Evolutionary conservation across 2,113 vertebrate genomes (phyloP).

Genomic region (Crocuta crocuta): DNA sequence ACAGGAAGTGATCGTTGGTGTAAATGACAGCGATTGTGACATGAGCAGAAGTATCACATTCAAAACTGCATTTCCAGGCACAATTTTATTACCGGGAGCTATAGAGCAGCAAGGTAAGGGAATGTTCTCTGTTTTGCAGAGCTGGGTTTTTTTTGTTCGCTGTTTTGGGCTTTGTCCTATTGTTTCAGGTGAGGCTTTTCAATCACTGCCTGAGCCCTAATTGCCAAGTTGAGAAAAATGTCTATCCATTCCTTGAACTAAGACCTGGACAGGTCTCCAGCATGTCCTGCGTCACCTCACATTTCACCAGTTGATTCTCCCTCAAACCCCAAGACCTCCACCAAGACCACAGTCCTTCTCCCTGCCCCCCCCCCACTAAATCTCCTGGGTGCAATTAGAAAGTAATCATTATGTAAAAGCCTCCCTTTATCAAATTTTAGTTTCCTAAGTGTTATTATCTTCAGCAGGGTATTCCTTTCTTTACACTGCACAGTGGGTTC

Average conservation of each 20-base stretch:
- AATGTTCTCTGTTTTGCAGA: background rate
- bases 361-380: background rate
- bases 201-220: background rate
- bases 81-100: background rate
- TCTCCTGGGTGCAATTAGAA: background rate
- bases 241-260: background rate
- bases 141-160: background rate
- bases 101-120: background rate
- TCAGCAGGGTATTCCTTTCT: background rate
- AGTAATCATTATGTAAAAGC: background rate
- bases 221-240: background rate
- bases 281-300: background rate
- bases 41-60: background rate
- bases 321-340: background rate
- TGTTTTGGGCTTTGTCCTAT: background rate
- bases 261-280: background rate
- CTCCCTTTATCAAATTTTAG: background rate
- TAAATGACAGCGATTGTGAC: background rate
- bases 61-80: background rate
- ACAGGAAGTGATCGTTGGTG: background rate
- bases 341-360: background rate
- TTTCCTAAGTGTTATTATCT: background rate
- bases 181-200: background rate
- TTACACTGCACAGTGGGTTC: background rate
- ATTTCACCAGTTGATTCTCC: background rate